Base-by-base conservation (phyloP, 2,113 vertebrate genomes). In the Gobio gobio region DNA sequence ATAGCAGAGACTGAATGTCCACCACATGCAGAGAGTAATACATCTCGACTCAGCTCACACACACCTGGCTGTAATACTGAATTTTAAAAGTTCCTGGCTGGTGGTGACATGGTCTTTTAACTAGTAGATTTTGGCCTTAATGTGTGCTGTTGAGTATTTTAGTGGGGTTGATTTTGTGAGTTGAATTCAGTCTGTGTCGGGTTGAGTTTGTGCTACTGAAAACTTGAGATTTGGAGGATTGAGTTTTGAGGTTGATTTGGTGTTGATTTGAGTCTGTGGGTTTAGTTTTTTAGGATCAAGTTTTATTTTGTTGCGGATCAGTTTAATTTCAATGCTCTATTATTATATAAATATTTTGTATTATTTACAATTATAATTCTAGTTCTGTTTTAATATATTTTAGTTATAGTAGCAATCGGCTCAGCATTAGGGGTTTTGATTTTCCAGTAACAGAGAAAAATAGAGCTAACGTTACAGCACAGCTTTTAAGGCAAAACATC, bases 11-110 rank as follows among this genome's bases (percentile, higher is more conserved):
- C 87, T 79, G 74, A 81, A 86, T 63, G 64, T 83, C 75, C 80
- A 58, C 84, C 80, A 86, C 84, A 88, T 86, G 66, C 75, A 68
- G 87, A 88, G 79, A 73, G 59, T 36, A 78, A 73, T 83, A 68
- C 61, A 54, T 68, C 63, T 54, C 56, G 10, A 26, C 70, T 64
- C 24, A 18, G 5, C 43, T 54, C 47, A 74, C 80, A 84, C 81
- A 86, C 5, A 56, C 24, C 64, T 47, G 47, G 79, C 66, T 83
- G 58, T 83, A 58, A 85, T 78, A 3, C 73, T 85, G 49, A 51
- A 70, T 84, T 87, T 74, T 47, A 56, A 77, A 84, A 79, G 82
- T 82, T 81, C 7, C 36, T 74, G 47, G 61, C 20, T 68, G 49
- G 36, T 43, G 9, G 47, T 47, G 83, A 45, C 33, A 12, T 68